These are phyloP conservation scores for Drosophila imparisetae DNA, from an alignment of 2,888 invertebrate species.

Conservation along the genomic window DNA sequence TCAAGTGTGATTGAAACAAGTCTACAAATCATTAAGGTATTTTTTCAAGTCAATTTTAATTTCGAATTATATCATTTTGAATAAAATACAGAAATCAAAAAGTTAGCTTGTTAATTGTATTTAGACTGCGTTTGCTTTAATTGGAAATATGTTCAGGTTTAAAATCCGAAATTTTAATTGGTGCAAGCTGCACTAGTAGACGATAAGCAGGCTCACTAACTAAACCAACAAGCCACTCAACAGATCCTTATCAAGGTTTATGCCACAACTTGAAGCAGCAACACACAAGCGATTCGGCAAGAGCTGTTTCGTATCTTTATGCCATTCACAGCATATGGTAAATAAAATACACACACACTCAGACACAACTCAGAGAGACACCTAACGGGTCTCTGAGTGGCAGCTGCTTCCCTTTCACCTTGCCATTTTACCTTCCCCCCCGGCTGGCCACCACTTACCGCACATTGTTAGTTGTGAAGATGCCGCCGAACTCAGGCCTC, in stretches of 20 bases:
- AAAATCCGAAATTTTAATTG: not conserved
- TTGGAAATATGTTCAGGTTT: not conserved
- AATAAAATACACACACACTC: conserved; percentile 57
- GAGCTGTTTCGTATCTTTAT: conserved; percentile 50
- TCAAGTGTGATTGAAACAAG: not conserved
- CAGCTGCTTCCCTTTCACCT: conserved; percentile 23
- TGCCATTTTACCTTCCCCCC: not conserved
- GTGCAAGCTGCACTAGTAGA: not conserved
- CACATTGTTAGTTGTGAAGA: conserved; percentile 69
- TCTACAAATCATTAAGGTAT: not conserved
- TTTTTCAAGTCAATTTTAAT: not conserved
- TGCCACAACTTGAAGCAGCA: conserved; percentile 28
- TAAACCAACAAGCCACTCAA: conserved; percentile 13
- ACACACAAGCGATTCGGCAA: conserved; percentile 24
- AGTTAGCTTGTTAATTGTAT: not conserved
- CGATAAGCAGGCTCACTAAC: not conserved
- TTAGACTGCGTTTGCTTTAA: not conserved
- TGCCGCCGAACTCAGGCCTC: conserved; percentile 54
- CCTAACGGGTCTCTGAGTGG: conserved; percentile 57
- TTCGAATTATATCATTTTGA: not conserved
- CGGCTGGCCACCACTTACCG: conserved; percentile 42
- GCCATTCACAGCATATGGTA: conserved; percentile 68
- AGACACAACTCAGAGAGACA: conserved; percentile 32
- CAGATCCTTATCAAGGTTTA: conserved; percentile 36
- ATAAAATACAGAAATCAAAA: not conserved